These are phyloP conservation scores for Pyrgilauda ruficollis DNA, from an alignment of 2,113 vertebrate species.

Conservation along the genomic window DNA sequence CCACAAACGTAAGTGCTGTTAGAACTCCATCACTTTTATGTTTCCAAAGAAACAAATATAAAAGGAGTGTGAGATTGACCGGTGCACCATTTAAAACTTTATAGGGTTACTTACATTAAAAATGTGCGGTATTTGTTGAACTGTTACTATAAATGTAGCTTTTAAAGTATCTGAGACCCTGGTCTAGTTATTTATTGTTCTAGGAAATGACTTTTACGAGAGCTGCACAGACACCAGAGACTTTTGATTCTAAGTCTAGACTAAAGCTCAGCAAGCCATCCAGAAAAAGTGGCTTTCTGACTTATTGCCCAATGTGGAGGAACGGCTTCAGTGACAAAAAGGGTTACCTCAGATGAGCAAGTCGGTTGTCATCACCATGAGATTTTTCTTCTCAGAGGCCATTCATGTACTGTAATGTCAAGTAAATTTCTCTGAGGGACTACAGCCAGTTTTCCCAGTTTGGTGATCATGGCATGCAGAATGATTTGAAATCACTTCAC, in stretches of 20 bases:
- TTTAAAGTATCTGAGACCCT: constrained; percentile 33
- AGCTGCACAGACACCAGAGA: not conserved
- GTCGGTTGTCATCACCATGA: not conserved
- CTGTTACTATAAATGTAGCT: not conserved
- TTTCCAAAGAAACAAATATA: constrained; percentile 20
- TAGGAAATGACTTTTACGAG: constrained; percentile 49
- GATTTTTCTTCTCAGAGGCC: not conserved
- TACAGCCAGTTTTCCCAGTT: not conserved
- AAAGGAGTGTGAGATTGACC: constrained; percentile 43
- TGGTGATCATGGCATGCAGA: not conserved
- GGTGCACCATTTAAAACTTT: constrained; percentile 28
- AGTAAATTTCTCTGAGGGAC: not conserved
- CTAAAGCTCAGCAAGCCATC: constrained; percentile 36
- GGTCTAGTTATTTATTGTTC: constrained; percentile 58
- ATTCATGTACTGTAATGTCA: not conserved
- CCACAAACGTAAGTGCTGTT: constrained; percentile 29
- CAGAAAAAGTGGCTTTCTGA: constrained; percentile 13
- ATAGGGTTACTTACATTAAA: constrained; percentile 21
- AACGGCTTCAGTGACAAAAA: not conserved
- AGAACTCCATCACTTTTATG: not conserved
- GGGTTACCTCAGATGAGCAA: not conserved
- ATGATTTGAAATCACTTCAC: not conserved
- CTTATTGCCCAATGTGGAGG: not conserved
- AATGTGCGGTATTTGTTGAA: constrained; percentile 20
- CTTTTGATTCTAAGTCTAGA: constrained; percentile 46